Base-by-base conservation (phyloP, 2,113 vertebrate genomes). In the Neomonachus schauinslandi region DNA sequence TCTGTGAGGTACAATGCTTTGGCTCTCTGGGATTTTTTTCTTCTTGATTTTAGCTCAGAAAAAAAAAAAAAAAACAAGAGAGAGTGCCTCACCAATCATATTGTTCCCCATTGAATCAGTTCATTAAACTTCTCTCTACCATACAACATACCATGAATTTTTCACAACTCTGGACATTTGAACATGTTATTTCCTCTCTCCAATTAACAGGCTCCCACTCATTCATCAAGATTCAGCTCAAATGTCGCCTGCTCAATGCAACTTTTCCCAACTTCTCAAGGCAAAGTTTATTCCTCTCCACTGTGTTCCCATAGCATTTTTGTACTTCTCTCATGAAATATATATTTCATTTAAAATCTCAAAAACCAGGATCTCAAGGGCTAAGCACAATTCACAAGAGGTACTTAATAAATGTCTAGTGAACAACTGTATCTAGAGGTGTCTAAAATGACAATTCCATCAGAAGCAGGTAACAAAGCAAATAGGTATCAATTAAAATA, bases 181-280 rank as follows among this genome's bases (percentile, higher is more conserved):
- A 94, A 92, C 42, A 89, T 92, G 90, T 91, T 92, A 97, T 97
- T 97, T 97, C 96, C 96, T 98, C 57, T 84, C 90, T 88, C 59
- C 63, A 96, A 49, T 69, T 59, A 65, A 74, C 22, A 65, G 84
- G 71, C 33, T 96, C 57, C 51, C n/a, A 95, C 67, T 83, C 65
- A 97, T 98, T 93, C 88, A 97, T 98, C 97, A 97, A 95, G 95
- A 83, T 81, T 95, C 74, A 91, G 96, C 90, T 98, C 96, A 95
- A 87, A 95, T 97, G 59, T 96, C 95, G 96, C 96, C 86, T 94
- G 76, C 82, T 94, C 89, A 59, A 3, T 46, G 69, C n/a, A 86
- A 87, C 80, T 96, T 96, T 92, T 81, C 80, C 83, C 81, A 85
- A 19, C 74, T 76, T 79, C 83, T 90, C 61, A 69, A 71, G 36